phyloP scores from a whole-genome alignment of 2,797 vertebrate genomes.

The Acanthiza pusilla region DNA sequence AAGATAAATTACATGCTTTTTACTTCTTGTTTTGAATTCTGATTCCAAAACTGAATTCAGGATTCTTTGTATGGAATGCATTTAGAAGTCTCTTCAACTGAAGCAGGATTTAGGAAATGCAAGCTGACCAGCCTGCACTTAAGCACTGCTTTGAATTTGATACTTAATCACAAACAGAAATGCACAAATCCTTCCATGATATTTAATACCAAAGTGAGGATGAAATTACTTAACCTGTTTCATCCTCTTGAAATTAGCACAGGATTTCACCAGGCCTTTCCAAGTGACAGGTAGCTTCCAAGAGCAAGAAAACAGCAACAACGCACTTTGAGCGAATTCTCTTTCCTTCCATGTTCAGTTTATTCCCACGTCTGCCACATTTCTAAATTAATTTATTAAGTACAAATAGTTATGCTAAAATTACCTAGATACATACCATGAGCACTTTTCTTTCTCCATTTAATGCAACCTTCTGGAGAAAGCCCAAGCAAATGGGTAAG shows the following conservation, averaged over 20 bases:
- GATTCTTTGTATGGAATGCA: background rate
- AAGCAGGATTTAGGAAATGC: background rate
- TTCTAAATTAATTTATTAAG: background rate
- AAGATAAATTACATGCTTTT: conserved; percentile 9
- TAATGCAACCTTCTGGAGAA: background rate
- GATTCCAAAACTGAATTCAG: background rate
- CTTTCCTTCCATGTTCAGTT: background rate
- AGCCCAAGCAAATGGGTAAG: background rate
- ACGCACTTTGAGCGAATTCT: background rate
- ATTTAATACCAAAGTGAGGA: background rate
- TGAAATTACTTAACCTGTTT: background rate
- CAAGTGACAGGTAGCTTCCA: background rate
- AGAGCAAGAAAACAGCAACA: background rate
- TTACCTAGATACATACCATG: background rate
- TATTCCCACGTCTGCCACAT: background rate
- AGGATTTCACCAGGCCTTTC: background rate
- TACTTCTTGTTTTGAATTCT: background rate
- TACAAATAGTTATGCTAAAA: background rate
- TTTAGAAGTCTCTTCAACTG: background rate
- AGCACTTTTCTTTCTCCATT: background rate
- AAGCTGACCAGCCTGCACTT: background rate
- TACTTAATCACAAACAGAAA: background rate
- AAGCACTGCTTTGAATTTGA: background rate
- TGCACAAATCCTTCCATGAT: background rate
- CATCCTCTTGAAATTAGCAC: background rate